Percentiles rank a stretch among this genome's conserved stretches.
Conservation (phyloP, 2,113 vertebrate genomes). For the Pelvicachromis taeniatus region DNA sequence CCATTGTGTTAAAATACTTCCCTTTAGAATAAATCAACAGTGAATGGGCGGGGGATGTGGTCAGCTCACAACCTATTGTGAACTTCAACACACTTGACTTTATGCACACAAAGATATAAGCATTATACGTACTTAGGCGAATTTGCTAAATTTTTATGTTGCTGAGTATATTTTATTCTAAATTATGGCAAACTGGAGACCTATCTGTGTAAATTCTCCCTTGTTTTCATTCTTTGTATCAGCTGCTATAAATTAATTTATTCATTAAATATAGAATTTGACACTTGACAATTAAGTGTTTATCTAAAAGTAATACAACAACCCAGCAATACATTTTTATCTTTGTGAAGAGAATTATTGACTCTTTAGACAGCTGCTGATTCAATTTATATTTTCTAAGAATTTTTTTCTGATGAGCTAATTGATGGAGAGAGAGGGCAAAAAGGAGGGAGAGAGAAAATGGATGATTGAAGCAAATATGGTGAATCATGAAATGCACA, state of each 20-base stretch:
- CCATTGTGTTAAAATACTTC: not conserved
- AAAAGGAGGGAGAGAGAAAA: not conserved
- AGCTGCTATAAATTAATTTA: not conserved
- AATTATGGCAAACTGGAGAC: not conserved
- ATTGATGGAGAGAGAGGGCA: not conserved
- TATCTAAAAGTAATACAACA: not conserved
- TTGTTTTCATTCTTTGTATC: not conserved
- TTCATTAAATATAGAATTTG: not conserved
- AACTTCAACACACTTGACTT: not conserved
- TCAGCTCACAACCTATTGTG: not conserved
- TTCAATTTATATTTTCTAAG: not conserved
- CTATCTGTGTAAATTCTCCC: not conserved
- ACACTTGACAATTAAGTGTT: not conserved
- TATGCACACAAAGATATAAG: not conserved
- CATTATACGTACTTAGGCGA: not conserved
- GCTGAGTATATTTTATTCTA: not conserved
- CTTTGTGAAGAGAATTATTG: not conserved
- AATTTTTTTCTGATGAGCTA: not conserved
- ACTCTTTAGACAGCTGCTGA: not conserved
- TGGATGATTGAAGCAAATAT: not conserved
- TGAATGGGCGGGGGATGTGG: not conserved
- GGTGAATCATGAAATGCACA: too few species aligned
- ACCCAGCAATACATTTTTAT: not conserved
- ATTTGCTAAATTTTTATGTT: not conserved
- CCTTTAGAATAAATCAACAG: not conserved